phyloP scores from a whole-genome alignment of 2,113 vertebrate genomes.

The Erinaceus europaeus region DNA sequence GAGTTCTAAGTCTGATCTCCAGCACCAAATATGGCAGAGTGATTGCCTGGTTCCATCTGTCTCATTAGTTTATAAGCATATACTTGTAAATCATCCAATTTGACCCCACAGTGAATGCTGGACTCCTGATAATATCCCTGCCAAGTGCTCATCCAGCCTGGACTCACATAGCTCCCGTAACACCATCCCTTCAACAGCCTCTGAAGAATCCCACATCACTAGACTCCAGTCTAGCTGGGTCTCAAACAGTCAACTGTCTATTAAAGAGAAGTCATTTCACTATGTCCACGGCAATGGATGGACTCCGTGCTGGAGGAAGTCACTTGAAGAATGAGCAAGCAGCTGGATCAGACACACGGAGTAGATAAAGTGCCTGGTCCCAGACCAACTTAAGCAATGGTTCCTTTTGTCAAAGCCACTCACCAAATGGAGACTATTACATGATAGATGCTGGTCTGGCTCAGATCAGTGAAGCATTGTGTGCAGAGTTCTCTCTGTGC shows the following conservation, averaged over 20 bases:
- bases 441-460: not conserved
- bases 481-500: not conserved
- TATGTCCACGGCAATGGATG: not conserved
- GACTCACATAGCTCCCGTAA: not conserved
- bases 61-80: not conserved
- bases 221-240: not conserved
- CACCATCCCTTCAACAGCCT: not conserved
- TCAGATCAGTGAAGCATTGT: not conserved
- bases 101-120: not conserved
- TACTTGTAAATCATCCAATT: not conserved
- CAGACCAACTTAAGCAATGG: constrained; percentile 4
- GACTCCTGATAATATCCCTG: not conserved
- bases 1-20: no score
- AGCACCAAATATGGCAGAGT: no score
- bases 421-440: not conserved
- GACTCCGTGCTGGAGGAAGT: not conserved
- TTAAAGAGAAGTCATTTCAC: constrained; percentile 24
- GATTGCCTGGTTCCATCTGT: no score
- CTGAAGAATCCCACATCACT: not conserved
- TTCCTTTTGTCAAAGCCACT: constrained; percentile 47
- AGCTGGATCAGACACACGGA: not conserved
- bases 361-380: constrained; percentile 31
- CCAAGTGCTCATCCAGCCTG: not conserved
- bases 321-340: constrained; percentile 42
- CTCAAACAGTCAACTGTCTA: not conserved